Percentiles rank a stretch among this genome's conserved stretches.
phyloP scores from a whole-genome alignment of 1,140 invertebrate species.

The Diploscapter pachys region DNA sequence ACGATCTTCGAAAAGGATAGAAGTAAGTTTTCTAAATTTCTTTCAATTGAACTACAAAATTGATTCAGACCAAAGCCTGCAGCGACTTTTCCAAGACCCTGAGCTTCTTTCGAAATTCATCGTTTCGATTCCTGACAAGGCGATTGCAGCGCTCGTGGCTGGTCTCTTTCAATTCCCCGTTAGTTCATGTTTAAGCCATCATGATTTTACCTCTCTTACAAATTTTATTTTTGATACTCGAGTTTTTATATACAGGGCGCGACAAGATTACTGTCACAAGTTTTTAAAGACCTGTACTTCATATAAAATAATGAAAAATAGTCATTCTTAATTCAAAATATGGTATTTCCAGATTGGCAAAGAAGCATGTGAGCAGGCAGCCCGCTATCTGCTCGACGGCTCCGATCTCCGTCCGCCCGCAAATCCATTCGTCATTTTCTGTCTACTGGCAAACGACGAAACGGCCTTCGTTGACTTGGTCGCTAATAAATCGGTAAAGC shows the following conservation, averaged over 20 bases:
- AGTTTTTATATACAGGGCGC: not conserved
- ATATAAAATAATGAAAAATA: too few relatives aligned
- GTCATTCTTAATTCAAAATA: not conserved
- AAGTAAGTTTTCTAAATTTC: not conserved
- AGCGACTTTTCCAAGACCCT: conserved; percentile 4
- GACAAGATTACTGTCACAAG: too few relatives aligned
- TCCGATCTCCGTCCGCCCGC: conserved; percentile 3
- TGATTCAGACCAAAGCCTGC: not conserved
- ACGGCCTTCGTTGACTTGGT: not conserved
- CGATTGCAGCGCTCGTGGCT: not conserved
- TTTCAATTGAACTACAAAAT: not conserved
- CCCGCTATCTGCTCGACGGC: not conserved
- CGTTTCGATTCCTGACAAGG: conserved; percentile 10
- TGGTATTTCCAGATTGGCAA: not conserved
- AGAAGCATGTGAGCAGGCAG: conserved; percentile 11
- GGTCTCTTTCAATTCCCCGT: conserved; percentile 8
- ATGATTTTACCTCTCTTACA: not conserved
- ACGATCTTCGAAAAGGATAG: conserved; percentile 10
- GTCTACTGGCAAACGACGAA: conserved; percentile 9
- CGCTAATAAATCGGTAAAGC: conserved; percentile 9
- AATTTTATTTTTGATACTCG: not conserved
- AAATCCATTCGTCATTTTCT: not conserved
- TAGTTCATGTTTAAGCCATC: not conserved
- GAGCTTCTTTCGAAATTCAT: not conserved
- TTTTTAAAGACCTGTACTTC: too few relatives aligned